Evolutionary conservation across 2,113 vertebrate genomes (phyloP).

Genomic region (Bettongia penicillata): DNA sequence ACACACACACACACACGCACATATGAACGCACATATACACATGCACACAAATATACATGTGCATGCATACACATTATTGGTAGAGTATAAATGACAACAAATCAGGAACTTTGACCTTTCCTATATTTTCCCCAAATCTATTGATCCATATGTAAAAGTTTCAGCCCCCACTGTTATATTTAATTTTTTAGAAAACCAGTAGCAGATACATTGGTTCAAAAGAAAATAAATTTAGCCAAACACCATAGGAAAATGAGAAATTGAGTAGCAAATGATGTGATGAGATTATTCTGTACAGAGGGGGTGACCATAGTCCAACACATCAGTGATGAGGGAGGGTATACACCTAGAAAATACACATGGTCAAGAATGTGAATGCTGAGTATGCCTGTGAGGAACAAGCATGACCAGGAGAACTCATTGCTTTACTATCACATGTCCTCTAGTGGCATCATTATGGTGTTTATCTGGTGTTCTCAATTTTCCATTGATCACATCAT

Average conservation of each 20-base stretch:
- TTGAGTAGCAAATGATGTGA: not conserved
- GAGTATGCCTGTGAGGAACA: not conserved
- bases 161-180: not conserved
- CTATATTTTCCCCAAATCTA: not conserved
- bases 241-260: not conserved
- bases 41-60: too few species aligned
- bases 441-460: not conserved
- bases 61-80: not conserved
- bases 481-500: not conserved
- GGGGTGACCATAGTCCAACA: not conserved
- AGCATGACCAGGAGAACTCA: not conserved
- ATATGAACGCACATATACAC: not conserved
- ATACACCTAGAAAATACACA: not conserved
- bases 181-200: not conserved
- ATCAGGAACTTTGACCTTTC: not conserved
- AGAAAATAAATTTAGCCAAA: not conserved
- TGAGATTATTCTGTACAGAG: not conserved
- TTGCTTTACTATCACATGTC: not conserved
- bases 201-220: not conserved
- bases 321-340: not conserved
- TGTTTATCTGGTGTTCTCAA: not conserved
- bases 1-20: too few species aligned
- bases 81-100: not conserved
- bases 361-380: not conserved
- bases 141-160: not conserved